Percentiles rank a stretch among this genome's conserved stretches.
Conservation (phyloP, 2,888 invertebrate genomes). For the Atethmia centrago region DNA sequence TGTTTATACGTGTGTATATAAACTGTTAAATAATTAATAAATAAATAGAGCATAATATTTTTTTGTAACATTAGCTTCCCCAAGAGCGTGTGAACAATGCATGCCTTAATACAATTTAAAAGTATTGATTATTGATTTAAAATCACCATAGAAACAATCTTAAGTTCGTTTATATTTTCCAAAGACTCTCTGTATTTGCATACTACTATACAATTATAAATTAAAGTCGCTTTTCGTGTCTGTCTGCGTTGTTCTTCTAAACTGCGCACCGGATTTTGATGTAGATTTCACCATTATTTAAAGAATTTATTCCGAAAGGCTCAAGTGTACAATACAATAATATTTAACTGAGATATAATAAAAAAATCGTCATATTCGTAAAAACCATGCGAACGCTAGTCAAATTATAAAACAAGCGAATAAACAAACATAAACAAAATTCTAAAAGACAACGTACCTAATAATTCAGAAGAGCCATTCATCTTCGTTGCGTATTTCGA, state of each 20-base stretch:
- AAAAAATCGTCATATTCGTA: no score
- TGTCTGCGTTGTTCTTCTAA: no score
- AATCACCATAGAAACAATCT: neutral
- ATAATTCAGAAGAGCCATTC: slow-evolving; percentile 13
- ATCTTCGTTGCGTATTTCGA: slow-evolving; percentile 16
- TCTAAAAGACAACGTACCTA: slow-evolving; percentile 19
- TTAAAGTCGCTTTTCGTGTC: no score
- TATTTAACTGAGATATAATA: neutral
- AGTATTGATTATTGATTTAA: neutral
- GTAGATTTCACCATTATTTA: no score
- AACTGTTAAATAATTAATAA: no score
- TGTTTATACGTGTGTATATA: no score
- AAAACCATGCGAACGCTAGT: no score
- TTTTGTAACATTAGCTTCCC: neutral
- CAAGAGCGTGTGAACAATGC: neutral
- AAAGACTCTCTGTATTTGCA: neutral
- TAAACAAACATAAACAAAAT: slow-evolving; percentile 12
- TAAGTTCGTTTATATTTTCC: neutral
- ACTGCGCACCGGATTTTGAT: no score
- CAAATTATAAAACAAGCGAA: neutral
- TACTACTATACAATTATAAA: no score
- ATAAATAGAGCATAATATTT: no score
- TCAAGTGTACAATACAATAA: no score
- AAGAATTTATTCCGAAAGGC: no score
- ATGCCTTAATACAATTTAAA: neutral